A percentile compares a stretch with the other conserved stretches of the same genome.
phyloP scores from a whole-genome alignment of 2,888 invertebrate genomes.

The Drosophila neutralis region DNA sequence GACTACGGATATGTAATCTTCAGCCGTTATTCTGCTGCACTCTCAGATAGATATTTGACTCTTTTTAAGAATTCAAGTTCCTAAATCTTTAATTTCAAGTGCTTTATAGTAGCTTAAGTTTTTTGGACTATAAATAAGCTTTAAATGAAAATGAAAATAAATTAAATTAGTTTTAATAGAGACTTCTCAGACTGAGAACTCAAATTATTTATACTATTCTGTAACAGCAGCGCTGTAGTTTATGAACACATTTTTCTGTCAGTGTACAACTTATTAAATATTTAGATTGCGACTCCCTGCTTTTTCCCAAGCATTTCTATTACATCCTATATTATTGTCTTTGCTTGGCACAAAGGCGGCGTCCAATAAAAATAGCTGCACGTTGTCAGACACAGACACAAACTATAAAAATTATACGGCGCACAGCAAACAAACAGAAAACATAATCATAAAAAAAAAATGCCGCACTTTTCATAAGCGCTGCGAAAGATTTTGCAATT shows the following conservation, averaged over 20 bases:
- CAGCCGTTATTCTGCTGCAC: background rate
- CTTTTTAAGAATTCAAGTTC: background rate
- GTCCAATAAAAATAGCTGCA: conserved; percentile 69
- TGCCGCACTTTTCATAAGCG: conserved; percentile 69
- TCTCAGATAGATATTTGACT: background rate
- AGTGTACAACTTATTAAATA: conserved; percentile 60
- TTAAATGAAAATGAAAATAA: background rate
- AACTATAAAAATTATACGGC: conserved; percentile 60
- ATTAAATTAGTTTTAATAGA: background rate
- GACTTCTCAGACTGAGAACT: background rate
- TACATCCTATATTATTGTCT: conserved; percentile 26
- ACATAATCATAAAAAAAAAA: conserved; percentile 69
- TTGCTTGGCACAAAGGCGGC: conserved; percentile 36
- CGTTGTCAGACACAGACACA: conserved; percentile 51
- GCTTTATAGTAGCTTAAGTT: background rate
- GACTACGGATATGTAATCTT: background rate
- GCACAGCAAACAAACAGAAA: conserved; percentile 43
- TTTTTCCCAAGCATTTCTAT: conserved; percentile 16
- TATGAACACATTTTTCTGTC: background rate
- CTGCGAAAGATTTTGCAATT: conserved; percentile 76
- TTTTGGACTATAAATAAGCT: background rate
- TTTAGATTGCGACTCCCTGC: conserved; percentile 40
- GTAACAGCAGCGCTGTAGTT: background rate
- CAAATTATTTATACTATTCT: background rate
- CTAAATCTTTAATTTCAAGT: background rate